These are phyloP conservation scores for Ichneumon xanthorius DNA, from an alignment of 2,888 invertebrate genomes.

Conservation along the genomic window DNA sequence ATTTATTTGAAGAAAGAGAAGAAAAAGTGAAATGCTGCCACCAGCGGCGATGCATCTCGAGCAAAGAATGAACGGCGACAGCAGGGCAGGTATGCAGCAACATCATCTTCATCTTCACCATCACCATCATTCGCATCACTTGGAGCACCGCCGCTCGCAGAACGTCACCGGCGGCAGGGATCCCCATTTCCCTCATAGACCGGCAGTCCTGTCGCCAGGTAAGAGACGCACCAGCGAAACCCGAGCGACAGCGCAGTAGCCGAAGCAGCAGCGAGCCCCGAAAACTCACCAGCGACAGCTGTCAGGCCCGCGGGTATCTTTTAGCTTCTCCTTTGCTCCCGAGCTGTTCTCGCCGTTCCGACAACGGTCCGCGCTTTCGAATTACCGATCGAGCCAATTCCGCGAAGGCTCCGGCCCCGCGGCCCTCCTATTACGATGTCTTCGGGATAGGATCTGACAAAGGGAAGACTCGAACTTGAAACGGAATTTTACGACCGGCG, in stretches of 20 bases:
- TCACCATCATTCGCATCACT: slow-evolving; percentile 73
- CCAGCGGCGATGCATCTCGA: slow-evolving; percentile 77
- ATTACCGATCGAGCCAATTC: slow-evolving; percentile 10
- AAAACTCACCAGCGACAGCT: slow-evolving; percentile 37
- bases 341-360: background rate
- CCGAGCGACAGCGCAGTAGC: slow-evolving; percentile 12
- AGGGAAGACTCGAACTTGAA: background rate
- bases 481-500: background rate
- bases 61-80: slow-evolving; percentile 73
- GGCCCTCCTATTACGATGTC: background rate
- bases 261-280: background rate
- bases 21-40: slow-evolving; percentile 72
- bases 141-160: slow-evolving; percentile 69
- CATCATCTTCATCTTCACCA: slow-evolving; percentile 72
- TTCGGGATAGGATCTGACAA: background rate
- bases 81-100: slow-evolving; percentile 74
- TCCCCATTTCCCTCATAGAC: slow-evolving; percentile 71
- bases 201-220: slow-evolving; percentile 74
- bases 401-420: background rate
- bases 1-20: slow-evolving; percentile 8
- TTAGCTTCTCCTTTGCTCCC: background rate
- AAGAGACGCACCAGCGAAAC: slow-evolving; percentile 58
- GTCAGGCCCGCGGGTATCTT: slow-evolving; percentile 38
- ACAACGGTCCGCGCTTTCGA: background rate
- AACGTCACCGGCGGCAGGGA: slow-evolving; percentile 70